Evolutionary conservation across 2,797 vertebrate species (phyloP), one percentile per base, ranked within the genome.

Genomic region (Chaenodraco wilsoni): DNA sequence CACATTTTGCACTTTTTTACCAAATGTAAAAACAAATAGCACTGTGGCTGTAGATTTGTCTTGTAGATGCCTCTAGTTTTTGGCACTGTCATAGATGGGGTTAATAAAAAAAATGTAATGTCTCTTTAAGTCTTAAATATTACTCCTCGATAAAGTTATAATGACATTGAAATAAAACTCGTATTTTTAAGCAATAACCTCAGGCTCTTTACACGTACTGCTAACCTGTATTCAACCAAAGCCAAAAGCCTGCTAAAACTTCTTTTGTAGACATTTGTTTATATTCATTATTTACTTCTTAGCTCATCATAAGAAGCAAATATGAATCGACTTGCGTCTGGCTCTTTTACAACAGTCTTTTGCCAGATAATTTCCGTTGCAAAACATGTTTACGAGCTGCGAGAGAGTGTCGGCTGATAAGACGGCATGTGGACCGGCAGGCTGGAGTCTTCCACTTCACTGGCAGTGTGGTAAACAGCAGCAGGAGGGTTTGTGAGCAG

Each of bases 381-480:
- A 74, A 87, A 89, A 88, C 84, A 83, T 88, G 84, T 88, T 88
- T 82, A 85, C 41, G 17, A 77, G 73, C 73, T n/a, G 73, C 0
- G 62, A 74, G 61, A 49, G 69, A 52, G 79, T 8, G 61, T 33
- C 17, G 21, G 72, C 83, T 78, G 85, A 89, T 84, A 87, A 84
- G 77, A 33, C 56, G 40, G 65, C 78, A 71, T 83, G 83, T 74
- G 81, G 74, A 76, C 44, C 21, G 51, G 84, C 76, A 79, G 81
- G 65, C 84, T 60, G 76, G 64, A 85, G 79, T 70, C 84, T 76
- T 85, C 82, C 81, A 69, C 71, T 74, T 70, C 48, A 41, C 81
- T 88, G 88, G 80, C 82, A 74, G 81, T 46, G 52, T 78, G 82
- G 86, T 89, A 82, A 89, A 91, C 84, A 92, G 78, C 86, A 83